Base-by-base conservation (phyloP, 2,888 invertebrate species). In the Scrobipalpa atriplicella region DNA sequence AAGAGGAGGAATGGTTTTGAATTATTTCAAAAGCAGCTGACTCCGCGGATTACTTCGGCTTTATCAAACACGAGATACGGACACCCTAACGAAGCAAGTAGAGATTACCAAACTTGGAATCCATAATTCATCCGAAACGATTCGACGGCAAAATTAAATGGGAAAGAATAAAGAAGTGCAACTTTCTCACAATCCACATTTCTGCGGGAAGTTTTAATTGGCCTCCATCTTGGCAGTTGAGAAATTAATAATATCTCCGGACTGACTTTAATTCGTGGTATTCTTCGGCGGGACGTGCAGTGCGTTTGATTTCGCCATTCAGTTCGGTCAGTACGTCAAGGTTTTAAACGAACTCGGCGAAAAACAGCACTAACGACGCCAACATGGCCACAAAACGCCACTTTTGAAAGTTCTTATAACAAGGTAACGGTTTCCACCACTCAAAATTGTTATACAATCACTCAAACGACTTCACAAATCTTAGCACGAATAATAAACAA, bases 141-240 rank as follows among this genome's bases (percentile, higher is more conserved):
- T 72, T 69, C 72, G 69, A 75, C 81, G 80, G 83, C 83, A 77
- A 79, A 83, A 84, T 84, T 82, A 80, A 85, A 83, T 79, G 73
- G 71, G 72, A 82, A 83, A 83, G 79, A 81, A 82, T 81, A 77
- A 79, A 81, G 78, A 82, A 80, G 81, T 79, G 83, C 78, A 81
- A 85, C 79, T 84, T 84, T 74, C 75, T 72, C 58, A 71, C 73
- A 73, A 74, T 75, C 78, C 80, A 79, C 78, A 79, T 82, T 85
- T 81, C 81, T 75, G 77, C 78, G 77, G 74, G 70, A 88, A 89
- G 83, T 89, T 89, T 86, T 86, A 89, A 89, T 89, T 89, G 86
- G 82, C 85, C 81, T 81, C 83, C 80, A 83, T 85, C 81, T 84
- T 80, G 81, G 78, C 78, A 87, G 79, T 84, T 86, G 81, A 77